Evolutionary conservation across 2,113 vertebrate genomes (phyloP).

Genomic region (Mellivora capensis): DNA sequence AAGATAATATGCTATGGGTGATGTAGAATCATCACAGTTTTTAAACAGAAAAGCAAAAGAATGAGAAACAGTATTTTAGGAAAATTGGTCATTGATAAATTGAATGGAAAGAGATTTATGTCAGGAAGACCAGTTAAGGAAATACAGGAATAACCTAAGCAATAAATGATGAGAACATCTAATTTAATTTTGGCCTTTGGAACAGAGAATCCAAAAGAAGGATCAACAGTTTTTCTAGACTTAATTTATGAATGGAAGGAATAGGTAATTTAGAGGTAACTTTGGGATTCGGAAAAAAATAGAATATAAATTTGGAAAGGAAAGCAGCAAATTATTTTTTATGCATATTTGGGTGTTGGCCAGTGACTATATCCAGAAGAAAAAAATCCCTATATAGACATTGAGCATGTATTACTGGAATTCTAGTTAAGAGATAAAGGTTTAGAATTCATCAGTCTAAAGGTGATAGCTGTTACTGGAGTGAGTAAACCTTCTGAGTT

Average conservation of each 20-base stretch:
- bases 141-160: slow-evolving; percentile 20
- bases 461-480: background rate
- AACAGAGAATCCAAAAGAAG: background rate
- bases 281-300: background rate
- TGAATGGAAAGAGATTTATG: background rate
- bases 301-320: background rate
- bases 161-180: background rate
- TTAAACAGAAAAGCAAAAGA: background rate
- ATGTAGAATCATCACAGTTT: background rate
- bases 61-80: background rate
- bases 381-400: background rate
- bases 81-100: background rate
- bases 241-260: background rate
- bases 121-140: background rate
- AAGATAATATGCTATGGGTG: background rate
- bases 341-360: background rate
- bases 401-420: background rate
- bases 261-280: slow-evolving; percentile 8
- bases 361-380: background rate
- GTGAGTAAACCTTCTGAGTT: background rate
- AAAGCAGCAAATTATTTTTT: background rate
- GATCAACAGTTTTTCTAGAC: background rate
- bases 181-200: slow-evolving; percentile 21
- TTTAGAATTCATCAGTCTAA: background rate
- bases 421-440: background rate